Conservation (phyloP, 2,888 invertebrate genomes). For the Drosophila tripunctata region DNA sequence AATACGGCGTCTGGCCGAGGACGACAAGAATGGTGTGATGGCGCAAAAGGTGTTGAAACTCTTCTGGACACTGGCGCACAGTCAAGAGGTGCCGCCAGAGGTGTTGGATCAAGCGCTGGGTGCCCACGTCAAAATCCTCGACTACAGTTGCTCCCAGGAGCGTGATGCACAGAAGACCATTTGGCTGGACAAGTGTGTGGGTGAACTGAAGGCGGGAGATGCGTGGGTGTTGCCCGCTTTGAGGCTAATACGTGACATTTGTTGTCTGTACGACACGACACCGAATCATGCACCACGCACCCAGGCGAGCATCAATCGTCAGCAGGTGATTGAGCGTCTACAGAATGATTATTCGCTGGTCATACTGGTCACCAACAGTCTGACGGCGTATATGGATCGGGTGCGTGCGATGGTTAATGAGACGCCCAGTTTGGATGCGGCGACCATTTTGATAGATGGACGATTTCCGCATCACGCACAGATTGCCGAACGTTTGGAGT, state of each 20-base stretch:
- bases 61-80: constrained; percentile 98
- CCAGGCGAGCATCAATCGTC: constrained; percentile 85
- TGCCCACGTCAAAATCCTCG: constrained; percentile 98
- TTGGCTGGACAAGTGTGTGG: constrained; percentile 98
- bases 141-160: constrained; percentile 98
- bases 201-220: constrained; percentile 94
- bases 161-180: constrained; percentile 97
- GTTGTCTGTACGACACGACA: constrained; percentile 94
- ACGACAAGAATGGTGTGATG: constrained; percentile 99
- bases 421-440: constrained; percentile 91
- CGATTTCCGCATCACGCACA: constrained; percentile 96
- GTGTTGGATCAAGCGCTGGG: constrained; percentile 98
- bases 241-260: constrained; percentile 97
- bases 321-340: constrained; percentile 93
- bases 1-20: constrained; percentile 97
- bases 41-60: constrained; percentile 97
- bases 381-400: constrained; percentile 95
- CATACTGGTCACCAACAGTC: constrained; percentile 96
- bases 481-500: constrained; percentile 96
- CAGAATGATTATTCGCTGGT: constrained; percentile 97
- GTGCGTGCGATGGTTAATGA: constrained; percentile 86
- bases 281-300: constrained; percentile 82
- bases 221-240: constrained; percentile 97
- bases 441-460: constrained; percentile 89
- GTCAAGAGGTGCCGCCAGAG: constrained; percentile 97